A percentile compares a stretch with the other conserved stretches of the same genome.
phyloP scores from a whole-genome alignment of 2,888 invertebrate genomes.

The Aphidius colemani region DNA sequence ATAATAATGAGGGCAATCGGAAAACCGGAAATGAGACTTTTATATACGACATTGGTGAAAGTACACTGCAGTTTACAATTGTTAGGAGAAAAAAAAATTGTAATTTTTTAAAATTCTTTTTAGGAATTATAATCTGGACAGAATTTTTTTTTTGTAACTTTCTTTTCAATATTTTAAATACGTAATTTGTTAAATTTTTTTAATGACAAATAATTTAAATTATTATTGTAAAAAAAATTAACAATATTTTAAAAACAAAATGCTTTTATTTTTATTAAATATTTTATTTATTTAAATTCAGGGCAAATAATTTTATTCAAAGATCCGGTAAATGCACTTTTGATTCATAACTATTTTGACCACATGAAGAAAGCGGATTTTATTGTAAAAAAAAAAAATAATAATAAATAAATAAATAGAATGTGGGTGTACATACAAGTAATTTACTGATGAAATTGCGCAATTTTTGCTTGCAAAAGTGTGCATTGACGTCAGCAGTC shows the following conservation, averaged over 20 bases:
- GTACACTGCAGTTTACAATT: too few species aligned
- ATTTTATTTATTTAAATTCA: background rate
- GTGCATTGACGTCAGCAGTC: constrained; percentile 53
- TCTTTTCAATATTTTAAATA: background rate
- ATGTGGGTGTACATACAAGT: too few species aligned
- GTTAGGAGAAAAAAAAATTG: too few species aligned
- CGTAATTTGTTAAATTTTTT: background rate
- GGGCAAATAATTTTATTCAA: background rate
- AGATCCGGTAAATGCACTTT: background rate
- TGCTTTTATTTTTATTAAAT: background rate
- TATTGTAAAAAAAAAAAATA: constrained; percentile 27
- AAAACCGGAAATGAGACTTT: too few species aligned
- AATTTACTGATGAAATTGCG: constrained; percentile 52
- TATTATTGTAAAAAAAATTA: too few species aligned
- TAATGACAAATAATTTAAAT: background rate
- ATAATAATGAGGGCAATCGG: too few species aligned
- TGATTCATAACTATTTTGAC: constrained; percentile 24
- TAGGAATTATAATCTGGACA: too few species aligned
- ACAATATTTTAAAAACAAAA: too few species aligned
- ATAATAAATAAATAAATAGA: too few species aligned
- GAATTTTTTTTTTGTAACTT: too few species aligned
- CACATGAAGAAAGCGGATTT: constrained; percentile 46
- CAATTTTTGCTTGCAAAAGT: constrained; percentile 51
- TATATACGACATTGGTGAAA: too few species aligned
- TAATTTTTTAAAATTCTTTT: too few species aligned